These are phyloP conservation scores for Sminthurinus signatus DNA, from an alignment of 1,140 invertebrate species.

Conservation along the genomic window DNA sequence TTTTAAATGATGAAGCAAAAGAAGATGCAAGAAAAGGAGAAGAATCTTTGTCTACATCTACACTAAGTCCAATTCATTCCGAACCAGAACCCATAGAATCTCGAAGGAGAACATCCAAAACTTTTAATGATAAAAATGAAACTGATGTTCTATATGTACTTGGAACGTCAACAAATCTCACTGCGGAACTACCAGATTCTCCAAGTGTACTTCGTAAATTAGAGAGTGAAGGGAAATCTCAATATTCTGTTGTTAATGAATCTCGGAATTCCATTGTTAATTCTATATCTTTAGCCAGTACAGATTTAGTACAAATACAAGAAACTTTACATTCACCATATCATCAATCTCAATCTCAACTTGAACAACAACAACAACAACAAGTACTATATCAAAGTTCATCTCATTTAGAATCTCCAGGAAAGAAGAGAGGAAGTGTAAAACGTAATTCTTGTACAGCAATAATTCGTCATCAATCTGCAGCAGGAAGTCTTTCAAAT, in stretches of 20 bases:
- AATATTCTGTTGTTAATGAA: constrained; percentile 22
- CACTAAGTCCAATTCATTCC: neutral
- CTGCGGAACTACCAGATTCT: constrained; percentile 39
- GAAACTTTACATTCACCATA: too few relatives aligned
- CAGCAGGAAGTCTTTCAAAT: neutral
- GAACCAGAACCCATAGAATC: constrained; percentile 15
- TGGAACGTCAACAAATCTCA: constrained; percentile 26
- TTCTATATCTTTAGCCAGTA: too few relatives aligned
- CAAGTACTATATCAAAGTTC: too few relatives aligned
- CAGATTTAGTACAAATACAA: too few relatives aligned
- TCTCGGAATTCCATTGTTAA: constrained; percentile 3
- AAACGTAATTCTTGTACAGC: neutral
- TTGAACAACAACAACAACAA: too few relatives aligned
- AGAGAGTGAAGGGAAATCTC: constrained; percentile 16
- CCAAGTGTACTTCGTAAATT: constrained; percentile 29
- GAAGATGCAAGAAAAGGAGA: constrained; percentile 56
- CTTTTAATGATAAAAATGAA: constrained; percentile 29
- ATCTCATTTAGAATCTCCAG: constrained; percentile 19
- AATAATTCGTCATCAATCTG: neutral
- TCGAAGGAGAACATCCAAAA: constrained; percentile 21
- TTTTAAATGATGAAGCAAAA: constrained; percentile 82
- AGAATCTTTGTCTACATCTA: neutral
- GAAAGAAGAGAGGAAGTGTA: constrained; percentile 1
- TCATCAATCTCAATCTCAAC: neutral
- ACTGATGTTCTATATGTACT: constrained; percentile 39